phyloP scores from a whole-genome alignment of 2,888 invertebrate genomes.

The Caenorhabditis doughertyi region DNA sequence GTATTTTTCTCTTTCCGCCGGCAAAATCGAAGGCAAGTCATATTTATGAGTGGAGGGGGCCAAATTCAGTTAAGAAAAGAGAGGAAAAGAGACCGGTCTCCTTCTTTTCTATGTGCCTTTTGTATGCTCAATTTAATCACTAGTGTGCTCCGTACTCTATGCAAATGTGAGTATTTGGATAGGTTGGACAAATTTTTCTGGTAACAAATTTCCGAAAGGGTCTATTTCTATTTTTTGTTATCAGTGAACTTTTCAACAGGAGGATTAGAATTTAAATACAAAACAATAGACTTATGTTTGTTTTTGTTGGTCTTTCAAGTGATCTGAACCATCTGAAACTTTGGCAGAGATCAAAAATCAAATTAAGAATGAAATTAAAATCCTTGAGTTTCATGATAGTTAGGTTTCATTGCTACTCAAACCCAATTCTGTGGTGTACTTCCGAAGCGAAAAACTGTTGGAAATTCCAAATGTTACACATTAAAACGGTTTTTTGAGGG shows the following conservation, averaged over 20 bases:
- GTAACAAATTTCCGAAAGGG: too few relatives aligned
- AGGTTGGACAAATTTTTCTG: background rate
- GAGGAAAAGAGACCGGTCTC: slow-evolving; percentile 29
- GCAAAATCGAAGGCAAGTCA: slow-evolving; percentile 7
- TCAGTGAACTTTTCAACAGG: too few relatives aligned
- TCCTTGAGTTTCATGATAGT: too few relatives aligned
- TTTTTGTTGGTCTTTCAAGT: too few relatives aligned
- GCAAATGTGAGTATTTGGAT: slow-evolving; percentile 37
- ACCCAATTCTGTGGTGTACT: too few relatives aligned
- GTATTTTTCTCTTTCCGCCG: background rate
- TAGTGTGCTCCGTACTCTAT: slow-evolving; percentile 42
- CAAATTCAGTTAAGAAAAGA: slow-evolving; percentile 11
- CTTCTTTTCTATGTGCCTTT: slow-evolving; percentile 9
- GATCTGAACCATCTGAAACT: too few relatives aligned
- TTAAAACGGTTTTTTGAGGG: slow-evolving; percentile 30
- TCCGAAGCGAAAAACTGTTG: background rate
- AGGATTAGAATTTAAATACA: too few relatives aligned
- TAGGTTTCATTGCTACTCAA: too few relatives aligned
- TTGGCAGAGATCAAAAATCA: too few relatives aligned
- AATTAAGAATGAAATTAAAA: too few relatives aligned
- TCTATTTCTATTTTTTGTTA: too few relatives aligned
- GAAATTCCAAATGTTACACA: slow-evolving; percentile 5
- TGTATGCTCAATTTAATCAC: slow-evolving; percentile 63
- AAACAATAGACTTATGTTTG: too few relatives aligned
- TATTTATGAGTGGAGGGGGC: slow-evolving; percentile 45